Conservation (phyloP, 2,888 invertebrate genomes). For the Margaritifera margaritifera region DNA sequence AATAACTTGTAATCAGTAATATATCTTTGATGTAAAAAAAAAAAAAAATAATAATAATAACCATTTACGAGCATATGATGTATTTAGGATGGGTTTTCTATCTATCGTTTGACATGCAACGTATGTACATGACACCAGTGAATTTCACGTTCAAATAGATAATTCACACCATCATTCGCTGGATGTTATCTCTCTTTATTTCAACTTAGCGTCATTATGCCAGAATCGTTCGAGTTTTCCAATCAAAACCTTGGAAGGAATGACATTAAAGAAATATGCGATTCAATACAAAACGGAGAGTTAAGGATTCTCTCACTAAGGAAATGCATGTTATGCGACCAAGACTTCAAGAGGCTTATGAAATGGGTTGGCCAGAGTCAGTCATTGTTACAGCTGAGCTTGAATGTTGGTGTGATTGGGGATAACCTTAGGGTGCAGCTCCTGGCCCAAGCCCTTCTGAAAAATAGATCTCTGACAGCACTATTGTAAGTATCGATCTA, state of each 20-base stretch:
- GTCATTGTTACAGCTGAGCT: slow-evolving; percentile 58
- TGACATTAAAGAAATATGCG: slow-evolving; percentile 48
- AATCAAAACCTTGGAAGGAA: no score
- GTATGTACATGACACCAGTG: no score
- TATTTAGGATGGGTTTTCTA: no score
- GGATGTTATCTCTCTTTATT: no score
- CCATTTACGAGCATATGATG: no score
- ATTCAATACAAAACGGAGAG: slow-evolving; percentile 45
- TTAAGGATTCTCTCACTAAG: slow-evolving; percentile 55
- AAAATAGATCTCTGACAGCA: slow-evolving; percentile 55
- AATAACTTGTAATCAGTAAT: no score
- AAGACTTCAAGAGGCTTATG: slow-evolving; percentile 54
- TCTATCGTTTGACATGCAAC: no score
- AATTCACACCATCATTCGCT: no score
- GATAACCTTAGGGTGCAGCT: slow-evolving; percentile 47
- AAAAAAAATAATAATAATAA: no score
- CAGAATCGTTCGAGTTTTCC: no score
- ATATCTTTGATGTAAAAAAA: no score
- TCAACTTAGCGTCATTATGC: not conserved
- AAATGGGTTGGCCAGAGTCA: slow-evolving; percentile 45
- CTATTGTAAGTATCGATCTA: slow-evolving; percentile 57
- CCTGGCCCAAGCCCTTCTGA: slow-evolving; percentile 51
- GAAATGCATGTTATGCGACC: slow-evolving; percentile 53
- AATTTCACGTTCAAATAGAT: no score
- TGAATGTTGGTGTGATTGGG: slow-evolving; percentile 57